Percentiles rank a stretch among this genome's conserved stretches.
Conservation (phyloP, 2,113 vertebrate genomes). For the Dryoscopus gambensis region DNA sequence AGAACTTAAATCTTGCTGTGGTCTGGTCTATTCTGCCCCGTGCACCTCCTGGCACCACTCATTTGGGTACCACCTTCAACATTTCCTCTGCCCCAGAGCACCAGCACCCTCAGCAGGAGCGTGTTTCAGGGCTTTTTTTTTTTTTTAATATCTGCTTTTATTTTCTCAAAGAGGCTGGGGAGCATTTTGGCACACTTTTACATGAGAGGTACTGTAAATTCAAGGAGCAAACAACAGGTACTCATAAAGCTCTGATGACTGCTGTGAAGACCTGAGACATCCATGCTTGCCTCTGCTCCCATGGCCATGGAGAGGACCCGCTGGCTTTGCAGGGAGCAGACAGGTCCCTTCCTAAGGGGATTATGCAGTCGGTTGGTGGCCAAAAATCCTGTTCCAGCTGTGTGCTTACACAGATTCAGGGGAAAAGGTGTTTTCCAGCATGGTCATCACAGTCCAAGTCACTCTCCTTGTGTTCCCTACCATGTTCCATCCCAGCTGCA, state of each 20-base stretch:
- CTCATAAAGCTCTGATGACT: not conserved
- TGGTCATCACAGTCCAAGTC: rapidly evolving
- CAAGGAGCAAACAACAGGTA: not conserved
- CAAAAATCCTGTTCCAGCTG: not conserved
- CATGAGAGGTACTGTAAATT: not conserved
- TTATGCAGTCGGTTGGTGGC: not conserved
- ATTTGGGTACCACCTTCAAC: not conserved
- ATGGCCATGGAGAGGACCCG: rapidly evolving
- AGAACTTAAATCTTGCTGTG: not conserved
- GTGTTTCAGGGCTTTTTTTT: rapidly evolving
- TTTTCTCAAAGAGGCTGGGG: not conserved
- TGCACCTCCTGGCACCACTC: not conserved
- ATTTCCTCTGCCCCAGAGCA: not conserved
- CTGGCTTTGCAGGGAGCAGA: not conserved
- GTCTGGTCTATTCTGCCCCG: not conserved
- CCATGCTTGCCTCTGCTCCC: not conserved
- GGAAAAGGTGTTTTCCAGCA: not conserved
- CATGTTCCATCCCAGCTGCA: not conserved
- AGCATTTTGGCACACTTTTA: not conserved
- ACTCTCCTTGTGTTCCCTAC: not conserved
- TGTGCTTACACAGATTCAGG: not conserved
- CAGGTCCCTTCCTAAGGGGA: not conserved
- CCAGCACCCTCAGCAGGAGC: not conserved
- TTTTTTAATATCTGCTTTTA: not conserved
- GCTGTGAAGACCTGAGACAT: not conserved